Base-by-base conservation (phyloP, 2,888 invertebrate species). In the Amblyjoppa proteus region DNA sequence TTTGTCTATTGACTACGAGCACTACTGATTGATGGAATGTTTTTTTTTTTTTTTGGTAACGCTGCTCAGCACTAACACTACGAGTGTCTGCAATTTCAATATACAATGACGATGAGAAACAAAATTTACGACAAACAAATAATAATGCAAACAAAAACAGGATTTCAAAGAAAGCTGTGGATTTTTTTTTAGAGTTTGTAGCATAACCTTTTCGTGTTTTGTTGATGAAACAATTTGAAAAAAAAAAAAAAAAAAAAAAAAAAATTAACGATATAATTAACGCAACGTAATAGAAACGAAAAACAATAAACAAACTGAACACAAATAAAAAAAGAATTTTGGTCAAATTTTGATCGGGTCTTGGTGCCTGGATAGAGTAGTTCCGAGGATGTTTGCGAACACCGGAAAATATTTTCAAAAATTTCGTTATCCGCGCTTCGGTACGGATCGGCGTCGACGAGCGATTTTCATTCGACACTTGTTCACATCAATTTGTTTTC, bases 311-410 rank as follows among this genome's bases (percentile, higher is more conserved):
- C 31, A 56, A 80, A 85, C 66, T 16, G 68, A 74, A 78, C n/a
- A 70, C 58, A 70, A 85, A 74, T 84, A 84, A 84, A 51, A 77
- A 71, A 86, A 34, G 9, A 82, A 83, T 87, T 81, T 68, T 81
- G 45, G 86, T 85, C 77, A 64, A 88, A 88, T 92, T 91, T 91
- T 74, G 82, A 87, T 64, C 79, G 87, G 91, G 89, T 93, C 90
- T 93, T 93, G 90, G 93, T 93, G 92, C 92, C 88, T 91, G 90
- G 92, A 93, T 93, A 93, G 91, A 93, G 93, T 93, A 93, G 90
- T 89, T 90, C 92, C 92, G 89, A 93, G 91, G 71, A 66, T 61
- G 56, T 51, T 77, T 20, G 49, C 25, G 20, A 51, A 77, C 0
- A 45, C 28, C 76, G 73, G 11, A 53, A 73, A 28, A 51, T 41